Evolutionary conservation across 1,140 invertebrate genomes (phyloP), one percentile per base, ranked within the genome.

Genomic region (Anastrepha obliqua): DNA sequence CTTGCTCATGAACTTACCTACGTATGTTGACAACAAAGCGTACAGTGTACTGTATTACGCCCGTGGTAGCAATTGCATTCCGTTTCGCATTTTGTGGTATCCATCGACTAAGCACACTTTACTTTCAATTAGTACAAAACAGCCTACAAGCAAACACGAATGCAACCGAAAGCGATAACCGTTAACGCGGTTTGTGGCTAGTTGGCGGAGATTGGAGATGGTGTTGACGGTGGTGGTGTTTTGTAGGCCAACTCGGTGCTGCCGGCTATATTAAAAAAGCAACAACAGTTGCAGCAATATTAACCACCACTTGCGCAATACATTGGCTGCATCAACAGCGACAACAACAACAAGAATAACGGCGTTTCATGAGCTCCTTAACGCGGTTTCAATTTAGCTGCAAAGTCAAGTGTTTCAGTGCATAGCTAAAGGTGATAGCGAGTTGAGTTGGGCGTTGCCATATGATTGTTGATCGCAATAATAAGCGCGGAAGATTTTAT

Each of bases 81-180:
- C 74, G n/a, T 81, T 81, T 55, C 74, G 74, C 74, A 55, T 55
- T 81, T 81, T 51, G 74, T 55, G 74, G 74, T 81, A 42, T 55
- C 74, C 74, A 13, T 20, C 44, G 74, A 81, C 74, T 55, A 81
- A 81, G 74, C 74, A 55, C 74, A 81, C 74, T 81, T 81, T 81
- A 81, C 74, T 81, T 81, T 81, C 74, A 81, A 81, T 81, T 81
- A 81, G 74, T 81, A 81, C 74, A 81, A 81, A 81, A 81, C 74
- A 81, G 47, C 74, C 74, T 55, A 81, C 17, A 81, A 47, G 74
- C 74, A 81, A 55, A 55, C 47, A 55, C 74, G 55, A 55, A 17
- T 55, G 74, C 74, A 81, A 81, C 44, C 74, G 74, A 81, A 55
- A 81, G 74, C 74, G 74, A 81, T 81, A 81, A 81, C 74, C 74